A percentile compares a stretch with the other conserved stretches of the same genome.
phyloP scores from a whole-genome alignment of 2,797 vertebrate species.

The Hoplostethus atlanticus region DNA sequence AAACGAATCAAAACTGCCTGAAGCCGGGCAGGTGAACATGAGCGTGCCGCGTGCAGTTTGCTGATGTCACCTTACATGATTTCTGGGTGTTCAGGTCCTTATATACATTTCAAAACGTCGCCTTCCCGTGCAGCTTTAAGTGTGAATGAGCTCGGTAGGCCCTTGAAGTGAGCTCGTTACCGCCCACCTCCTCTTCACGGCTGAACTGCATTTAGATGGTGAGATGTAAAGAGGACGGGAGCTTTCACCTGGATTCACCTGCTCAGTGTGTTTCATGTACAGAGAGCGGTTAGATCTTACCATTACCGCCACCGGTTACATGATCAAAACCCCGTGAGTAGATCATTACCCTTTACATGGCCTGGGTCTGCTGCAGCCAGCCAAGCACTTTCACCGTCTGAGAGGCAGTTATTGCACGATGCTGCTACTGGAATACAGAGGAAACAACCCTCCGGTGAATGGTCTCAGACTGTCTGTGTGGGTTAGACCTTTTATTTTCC shows the following conservation, averaged over 20 bases:
- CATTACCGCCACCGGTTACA: neutral
- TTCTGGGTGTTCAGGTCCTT: too few species aligned
- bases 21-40: too few species aligned
- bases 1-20: too few species aligned
- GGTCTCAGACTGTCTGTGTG: neutral
- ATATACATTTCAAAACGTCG: too few species aligned
- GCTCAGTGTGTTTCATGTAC: neutral
- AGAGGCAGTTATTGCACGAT: neutral
- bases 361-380: neutral
- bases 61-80: too few species aligned
- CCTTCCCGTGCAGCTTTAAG: too few species aligned
- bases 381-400: constrained; percentile 2
- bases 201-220: neutral
- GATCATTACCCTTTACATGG: constrained; percentile 2
- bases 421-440: neutral
- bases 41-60: too few species aligned
- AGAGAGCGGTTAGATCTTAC: neutral
- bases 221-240: neutral
- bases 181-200: too few species aligned
- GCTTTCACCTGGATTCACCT: neutral
- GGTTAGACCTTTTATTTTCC: neutral
- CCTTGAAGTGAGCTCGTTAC: too few species aligned
- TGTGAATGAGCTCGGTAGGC: too few species aligned
- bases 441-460: neutral
- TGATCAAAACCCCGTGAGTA: neutral